Evolutionary conservation across 2,797 vertebrate genomes (phyloP).

Genomic region (Knipowitschia caucasica): DNA sequence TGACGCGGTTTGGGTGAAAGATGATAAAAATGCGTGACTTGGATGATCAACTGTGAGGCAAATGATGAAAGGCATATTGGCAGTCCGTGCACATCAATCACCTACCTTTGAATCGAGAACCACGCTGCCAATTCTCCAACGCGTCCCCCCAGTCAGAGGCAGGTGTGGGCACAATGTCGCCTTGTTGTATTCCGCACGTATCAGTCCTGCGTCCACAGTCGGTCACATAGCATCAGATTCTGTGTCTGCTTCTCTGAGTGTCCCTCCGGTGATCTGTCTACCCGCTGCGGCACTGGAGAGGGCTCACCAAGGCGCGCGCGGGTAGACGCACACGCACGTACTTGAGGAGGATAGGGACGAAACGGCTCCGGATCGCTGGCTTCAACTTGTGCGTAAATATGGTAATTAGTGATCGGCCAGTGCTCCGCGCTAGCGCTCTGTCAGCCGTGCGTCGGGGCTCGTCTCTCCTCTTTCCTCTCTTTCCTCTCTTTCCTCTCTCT

Average conservation of each 20-base stretch:
- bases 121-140: slow-evolving; percentile 31
- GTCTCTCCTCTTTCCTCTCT: not conserved
- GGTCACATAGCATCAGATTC: slow-evolving; percentile 59
- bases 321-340: not conserved
- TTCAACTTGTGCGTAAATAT: slow-evolving; percentile 58
- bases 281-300: slow-evolving; percentile 70
- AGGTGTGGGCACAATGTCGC: slow-evolving; percentile 58
- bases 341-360: slow-evolving; percentile 2
- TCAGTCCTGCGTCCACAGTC: slow-evolving; percentile 53
- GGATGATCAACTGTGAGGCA: not conserved
- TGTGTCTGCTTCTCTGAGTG: slow-evolving; percentile 40
- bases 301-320: slow-evolving; percentile 16
- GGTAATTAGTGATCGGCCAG: slow-evolving; percentile 52
- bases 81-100: slow-evolving; percentile 58
- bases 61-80: slow-evolving; percentile 46
- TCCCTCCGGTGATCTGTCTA: slow-evolving; percentile 70
- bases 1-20: slow-evolving; percentile 19
- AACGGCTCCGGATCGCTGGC: slow-evolving; percentile 48
- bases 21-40: slow-evolving; percentile 12
- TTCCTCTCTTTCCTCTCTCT: not conserved
- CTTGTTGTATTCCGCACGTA: slow-evolving; percentile 72
- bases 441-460: slow-evolving; percentile 30
- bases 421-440: slow-evolving; percentile 19
- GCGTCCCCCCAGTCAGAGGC: slow-evolving; percentile 42
- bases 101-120: slow-evolving; percentile 57